These are phyloP conservation scores for Branchipolynoe longqiensis DNA, from an alignment of 2,888 invertebrate genomes.

Conservation along the genomic window DNA sequence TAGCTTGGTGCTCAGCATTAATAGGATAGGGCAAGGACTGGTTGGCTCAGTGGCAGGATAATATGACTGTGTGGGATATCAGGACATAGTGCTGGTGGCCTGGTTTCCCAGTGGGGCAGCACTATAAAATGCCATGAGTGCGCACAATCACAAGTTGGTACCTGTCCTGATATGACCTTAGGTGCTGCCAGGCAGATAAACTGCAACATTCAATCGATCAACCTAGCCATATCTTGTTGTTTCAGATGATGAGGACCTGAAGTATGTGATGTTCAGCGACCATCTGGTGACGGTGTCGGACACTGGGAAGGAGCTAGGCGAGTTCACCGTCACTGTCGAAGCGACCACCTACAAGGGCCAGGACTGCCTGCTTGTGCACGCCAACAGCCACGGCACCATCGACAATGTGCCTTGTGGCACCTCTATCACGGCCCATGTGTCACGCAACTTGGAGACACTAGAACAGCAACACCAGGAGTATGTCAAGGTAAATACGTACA, in stretches of 20 bases:
- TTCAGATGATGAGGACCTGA: constrained; percentile 76
- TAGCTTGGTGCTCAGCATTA: too few species aligned
- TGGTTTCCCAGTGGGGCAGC: too few species aligned
- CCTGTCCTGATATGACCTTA: too few species aligned
- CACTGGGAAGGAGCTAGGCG: constrained; percentile 80
- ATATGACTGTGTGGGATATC: too few species aligned
- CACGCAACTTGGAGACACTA: constrained; percentile 78
- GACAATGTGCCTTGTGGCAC: constrained; percentile 82
- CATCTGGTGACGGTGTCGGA: constrained; percentile 79
- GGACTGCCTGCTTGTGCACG: constrained; percentile 80
- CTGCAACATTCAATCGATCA: too few species aligned
- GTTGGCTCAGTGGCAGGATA: too few species aligned
- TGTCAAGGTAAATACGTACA: constrained; percentile 81
- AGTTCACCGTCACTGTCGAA: constrained; percentile 78
- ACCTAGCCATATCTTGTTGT: neutral
- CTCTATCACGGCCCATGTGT: constrained; percentile 80
- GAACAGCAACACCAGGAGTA: constrained; percentile 82
- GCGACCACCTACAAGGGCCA: constrained; percentile 72
- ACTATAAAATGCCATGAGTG: too few species aligned
- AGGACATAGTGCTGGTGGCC: too few species aligned
- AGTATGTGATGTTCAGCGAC: constrained; percentile 80
- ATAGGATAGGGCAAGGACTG: too few species aligned
- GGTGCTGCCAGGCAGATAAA: too few species aligned
- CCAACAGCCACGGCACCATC: constrained; percentile 81
- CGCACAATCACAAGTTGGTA: too few species aligned